These are phyloP conservation scores for Papilio protenor DNA, from an alignment of 2,888 invertebrate species.

Conservation along the genomic window DNA sequence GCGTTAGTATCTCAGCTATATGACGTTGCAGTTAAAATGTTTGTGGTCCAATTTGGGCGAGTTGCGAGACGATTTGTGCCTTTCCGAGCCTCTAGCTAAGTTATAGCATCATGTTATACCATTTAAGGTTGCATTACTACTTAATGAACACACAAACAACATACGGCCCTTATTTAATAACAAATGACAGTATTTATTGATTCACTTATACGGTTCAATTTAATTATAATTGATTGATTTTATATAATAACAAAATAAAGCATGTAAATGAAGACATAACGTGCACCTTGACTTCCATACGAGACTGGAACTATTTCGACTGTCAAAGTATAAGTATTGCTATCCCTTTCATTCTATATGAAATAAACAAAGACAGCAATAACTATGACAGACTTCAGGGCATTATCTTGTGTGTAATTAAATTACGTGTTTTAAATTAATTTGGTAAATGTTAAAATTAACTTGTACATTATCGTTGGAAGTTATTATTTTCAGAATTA, in stretches of 20 bases:
- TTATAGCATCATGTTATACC: conserved; percentile 46
- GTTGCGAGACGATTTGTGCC: conserved; percentile 52
- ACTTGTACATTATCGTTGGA: no score
- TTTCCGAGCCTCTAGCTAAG: conserved; percentile 43
- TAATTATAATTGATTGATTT: conserved; percentile 45
- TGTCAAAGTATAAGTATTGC: no score
- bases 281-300: conserved; percentile 26
- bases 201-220: conserved; percentile 27
- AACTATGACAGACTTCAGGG: no score
- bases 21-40: conserved; percentile 56
- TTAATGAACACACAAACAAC: conserved; percentile 45
- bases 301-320: no score
- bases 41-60: conserved; percentile 53
- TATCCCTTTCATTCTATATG: no score
- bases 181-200: conserved; percentile 46
- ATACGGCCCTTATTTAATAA: conserved; percentile 39
- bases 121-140: conserved; percentile 42
- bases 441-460: no score
- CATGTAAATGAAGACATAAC: conserved; percentile 28
- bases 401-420: no score
- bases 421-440: no score
- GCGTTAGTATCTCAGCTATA: conserved; percentile 47
- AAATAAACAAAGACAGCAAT: no score
- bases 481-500: no score
- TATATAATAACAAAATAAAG: background rate